phyloP scores from a whole-genome alignment of 2,888 invertebrate species.

The Lathronympha strigana region DNA sequence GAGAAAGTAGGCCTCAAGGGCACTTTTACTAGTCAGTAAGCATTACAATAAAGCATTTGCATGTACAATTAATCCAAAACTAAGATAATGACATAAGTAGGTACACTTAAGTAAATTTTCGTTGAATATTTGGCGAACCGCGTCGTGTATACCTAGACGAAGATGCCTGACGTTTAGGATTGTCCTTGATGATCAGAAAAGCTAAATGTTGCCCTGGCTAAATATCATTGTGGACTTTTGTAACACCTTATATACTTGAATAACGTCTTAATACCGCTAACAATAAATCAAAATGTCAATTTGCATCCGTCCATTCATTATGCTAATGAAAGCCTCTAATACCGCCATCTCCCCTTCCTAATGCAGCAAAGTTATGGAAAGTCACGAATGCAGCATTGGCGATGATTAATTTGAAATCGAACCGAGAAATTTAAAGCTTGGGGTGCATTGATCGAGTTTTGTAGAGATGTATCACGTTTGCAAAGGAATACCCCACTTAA shows the following conservation, averaged over 20 bases:
- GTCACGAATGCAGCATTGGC: constrained; percentile 31
- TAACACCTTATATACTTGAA: background rate
- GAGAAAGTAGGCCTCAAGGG: too few relatives aligned
- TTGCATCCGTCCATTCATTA: constrained; percentile 22
- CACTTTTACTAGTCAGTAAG: too few relatives aligned
- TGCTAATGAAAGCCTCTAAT: background rate
- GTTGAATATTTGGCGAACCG: too few relatives aligned
- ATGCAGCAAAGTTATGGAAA: constrained; percentile 25
- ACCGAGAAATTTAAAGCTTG: background rate
- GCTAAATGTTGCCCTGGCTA: too few relatives aligned
- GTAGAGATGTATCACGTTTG: background rate
- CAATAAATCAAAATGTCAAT: background rate
- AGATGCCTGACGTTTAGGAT: too few relatives aligned
- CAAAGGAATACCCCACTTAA: background rate
- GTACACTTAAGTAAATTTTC: too few relatives aligned
- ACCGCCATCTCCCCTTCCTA: constrained; percentile 6
- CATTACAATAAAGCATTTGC: too few relatives aligned
- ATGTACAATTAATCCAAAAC: too few relatives aligned
- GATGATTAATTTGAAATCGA: background rate
- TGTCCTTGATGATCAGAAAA: too few relatives aligned
- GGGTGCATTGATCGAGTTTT: background rate
- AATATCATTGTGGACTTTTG: too few relatives aligned
- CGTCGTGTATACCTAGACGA: too few relatives aligned
- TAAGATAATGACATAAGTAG: too few relatives aligned
- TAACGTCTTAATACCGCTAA: background rate